Base-by-base conservation (phyloP, 2,113 vertebrate species). In the Datnioides undecimradiatus region DNA sequence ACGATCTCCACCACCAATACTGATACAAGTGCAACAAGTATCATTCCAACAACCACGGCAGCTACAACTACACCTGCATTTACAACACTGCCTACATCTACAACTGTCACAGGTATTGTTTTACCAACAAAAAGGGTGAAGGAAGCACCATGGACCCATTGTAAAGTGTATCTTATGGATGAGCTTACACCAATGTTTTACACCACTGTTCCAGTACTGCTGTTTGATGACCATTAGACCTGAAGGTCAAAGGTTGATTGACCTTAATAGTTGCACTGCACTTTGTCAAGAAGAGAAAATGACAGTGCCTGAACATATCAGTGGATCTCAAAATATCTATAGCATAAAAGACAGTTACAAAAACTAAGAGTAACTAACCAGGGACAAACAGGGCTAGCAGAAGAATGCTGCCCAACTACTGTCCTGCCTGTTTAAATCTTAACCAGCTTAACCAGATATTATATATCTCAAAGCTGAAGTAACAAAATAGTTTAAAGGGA, bases 71-170 rank as follows among this genome's bases (percentile, higher is more conserved):
- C 51, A 12, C 2, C 31, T 3, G 2, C 36, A 27, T 1, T 27
- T 23, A n/a, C 23, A 40, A 38, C 19, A 29, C 0, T 16, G 10
- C 6, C 21, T 27, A 16, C 51, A 38, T 11, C 31, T 58, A 36
- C 55, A n/a, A 3, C 31, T 58, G 31, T 31, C 5, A 34, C 36
- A 60, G 74, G 69, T 80, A 67, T 8, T 33, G 60, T 49, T 65
- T 46, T 38, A 12, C 41, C 40, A 23, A 59, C n/a, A 34, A 16
- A 34, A n/a, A 21, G 2, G 4, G 0, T 17, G 8, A 60, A 62
- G 13, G 13, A 62, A 19, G 33, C 11, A 58, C 23, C 1, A 36
- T 36, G 41, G 17, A n/a, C 13, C 52, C 29, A 21, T 8, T 8
- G 12, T 8, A 19, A 21, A 27, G 4, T 19, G 6, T 52, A 12